Evolutionary conservation across 2,888 invertebrate species (phyloP), one percentile per base, ranked within the genome.

Genomic region (Pyrgus malvae): DNA sequence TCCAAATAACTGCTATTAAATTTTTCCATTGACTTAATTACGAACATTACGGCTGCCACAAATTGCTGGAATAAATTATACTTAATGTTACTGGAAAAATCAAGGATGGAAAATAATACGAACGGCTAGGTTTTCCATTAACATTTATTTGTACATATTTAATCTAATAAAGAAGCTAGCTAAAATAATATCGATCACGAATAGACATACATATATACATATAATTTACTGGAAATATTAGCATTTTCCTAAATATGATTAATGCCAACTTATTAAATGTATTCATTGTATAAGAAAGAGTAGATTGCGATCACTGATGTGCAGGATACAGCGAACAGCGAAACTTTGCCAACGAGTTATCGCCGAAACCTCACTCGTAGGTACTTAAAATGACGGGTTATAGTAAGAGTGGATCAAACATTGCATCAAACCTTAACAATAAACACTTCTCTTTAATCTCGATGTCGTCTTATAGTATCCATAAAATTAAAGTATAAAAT

Each of bases 71-170:
- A 45, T 53, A 45, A 53, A 53, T 45, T 53, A 53, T 21, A 33
- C 25, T 41, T 33, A 16, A 49, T 49, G n/a, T 17, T 37, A 4
- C 31, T 21, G 40, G 21, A 23, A 37, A 51, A 44, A n/a, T 40
- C 27, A 12, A 37, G 29, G 29, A 40, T 58, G 66, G 62, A 48
- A 62, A 70, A 59, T 63, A 23, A 75, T 38, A 69, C n/a, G 74
- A 64, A 60, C 7, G n/a, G 17, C 17, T 33, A 46, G 25, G 56
- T 70, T 66, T 79, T 76, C 69, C 58, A 72, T 75, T n/a, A 81
- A 83, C 79, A 80, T 84, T 83, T 84, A 84, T 83, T 83, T 75
- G 73, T 83, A 83, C 80, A 80, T 69, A 74, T 71, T 38, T 82
- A 79, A 69, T 75, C 69, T 78, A 82, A 78, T 69, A 72, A 76